These are phyloP conservation scores for Ormia ochracea DNA, from an alignment of 2,888 invertebrate genomes.

Conservation along the genomic window DNA sequence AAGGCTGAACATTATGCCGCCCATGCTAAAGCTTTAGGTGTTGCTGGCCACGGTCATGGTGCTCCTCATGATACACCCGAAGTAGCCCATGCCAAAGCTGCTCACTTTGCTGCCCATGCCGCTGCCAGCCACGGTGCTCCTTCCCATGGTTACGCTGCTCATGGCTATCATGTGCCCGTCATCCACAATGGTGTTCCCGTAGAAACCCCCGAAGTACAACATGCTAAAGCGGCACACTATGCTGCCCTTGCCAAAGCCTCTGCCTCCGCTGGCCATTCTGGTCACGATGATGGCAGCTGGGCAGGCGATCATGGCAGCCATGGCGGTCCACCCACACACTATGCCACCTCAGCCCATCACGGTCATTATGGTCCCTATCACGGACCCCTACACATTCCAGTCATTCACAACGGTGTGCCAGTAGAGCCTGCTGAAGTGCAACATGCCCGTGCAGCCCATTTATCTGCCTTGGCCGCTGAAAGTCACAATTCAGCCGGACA, in stretches of 20 bases:
- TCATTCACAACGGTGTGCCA: slow-evolving; percentile 78
- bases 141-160: slow-evolving; percentile 62
- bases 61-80: slow-evolving; percentile 77
- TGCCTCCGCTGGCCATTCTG: slow-evolving; percentile 63
- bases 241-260: slow-evolving; percentile 75
- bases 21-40: slow-evolving; percentile 74
- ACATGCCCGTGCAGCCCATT: slow-evolving; percentile 76
- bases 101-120: slow-evolving; percentile 76
- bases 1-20: slow-evolving; percentile 77
- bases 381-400: slow-evolving; percentile 77
- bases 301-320: slow-evolving; percentile 68
- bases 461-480: slow-evolving; percentile 75
- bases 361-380: slow-evolving; percentile 69
- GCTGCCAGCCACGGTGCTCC: slow-evolving; percentile 72
- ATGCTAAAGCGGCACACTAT: slow-evolving; percentile 76
- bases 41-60: slow-evolving; percentile 70
- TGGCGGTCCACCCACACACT: slow-evolving; percentile 64
- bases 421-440: slow-evolving; percentile 79
- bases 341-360: slow-evolving; percentile 54
- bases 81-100: slow-evolving; percentile 76
- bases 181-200: slow-evolving; percentile 78
- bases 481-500: slow-evolving; percentile 70
- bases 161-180: slow-evolving; percentile 75
- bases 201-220: slow-evolving; percentile 78
- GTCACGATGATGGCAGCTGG: slow-evolving; percentile 68